A percentile compares a stretch with the other conserved stretches of the same genome.
Conservation (phyloP, 64 coral and sea anemone species). For the Dendrophyllia cribrosa region DNA sequence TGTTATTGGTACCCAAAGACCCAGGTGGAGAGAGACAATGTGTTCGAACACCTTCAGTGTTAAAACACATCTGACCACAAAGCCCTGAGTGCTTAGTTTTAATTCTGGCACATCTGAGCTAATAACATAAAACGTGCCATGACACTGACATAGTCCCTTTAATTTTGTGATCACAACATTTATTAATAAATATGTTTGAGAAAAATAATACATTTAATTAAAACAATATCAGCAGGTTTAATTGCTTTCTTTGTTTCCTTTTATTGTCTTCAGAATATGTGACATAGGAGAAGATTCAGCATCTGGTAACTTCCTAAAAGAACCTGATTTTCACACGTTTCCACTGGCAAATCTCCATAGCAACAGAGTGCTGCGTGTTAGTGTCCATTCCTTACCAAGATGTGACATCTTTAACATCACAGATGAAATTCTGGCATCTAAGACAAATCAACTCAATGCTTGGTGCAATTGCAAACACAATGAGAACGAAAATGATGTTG, state of each 20-base stretch:
- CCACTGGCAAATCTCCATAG: constrained; percentile 68
- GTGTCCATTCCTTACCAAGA: constrained; percentile 66
- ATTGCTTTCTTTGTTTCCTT: neutral
- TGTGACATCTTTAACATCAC: constrained; percentile 46
- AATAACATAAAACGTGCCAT: too few species aligned
- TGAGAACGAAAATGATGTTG: neutral
- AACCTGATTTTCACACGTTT: constrained; percentile 63
- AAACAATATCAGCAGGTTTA: too few species aligned
- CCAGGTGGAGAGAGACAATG: too few species aligned
- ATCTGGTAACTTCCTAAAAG: constrained; percentile 38
- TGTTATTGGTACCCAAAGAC: too few species aligned
- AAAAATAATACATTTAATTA: too few species aligned
- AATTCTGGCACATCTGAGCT: too few species aligned
- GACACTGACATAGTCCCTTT: too few species aligned
- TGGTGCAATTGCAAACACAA: neutral
- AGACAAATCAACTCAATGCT: constrained; percentile 4
- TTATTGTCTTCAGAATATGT: constrained; percentile 27
- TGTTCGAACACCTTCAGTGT: too few species aligned
- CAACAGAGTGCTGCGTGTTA: constrained; percentile 30
- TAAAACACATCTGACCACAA: too few species aligned
- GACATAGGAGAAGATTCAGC: neutral
- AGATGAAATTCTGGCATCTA: constrained; percentile 18
- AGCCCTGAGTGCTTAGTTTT: too few species aligned
- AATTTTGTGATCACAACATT: too few species aligned
- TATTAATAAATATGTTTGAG: too few species aligned